Base-by-base conservation (phyloP, 2,113 vertebrate species). In the Thryonomys swinderianus region DNA sequence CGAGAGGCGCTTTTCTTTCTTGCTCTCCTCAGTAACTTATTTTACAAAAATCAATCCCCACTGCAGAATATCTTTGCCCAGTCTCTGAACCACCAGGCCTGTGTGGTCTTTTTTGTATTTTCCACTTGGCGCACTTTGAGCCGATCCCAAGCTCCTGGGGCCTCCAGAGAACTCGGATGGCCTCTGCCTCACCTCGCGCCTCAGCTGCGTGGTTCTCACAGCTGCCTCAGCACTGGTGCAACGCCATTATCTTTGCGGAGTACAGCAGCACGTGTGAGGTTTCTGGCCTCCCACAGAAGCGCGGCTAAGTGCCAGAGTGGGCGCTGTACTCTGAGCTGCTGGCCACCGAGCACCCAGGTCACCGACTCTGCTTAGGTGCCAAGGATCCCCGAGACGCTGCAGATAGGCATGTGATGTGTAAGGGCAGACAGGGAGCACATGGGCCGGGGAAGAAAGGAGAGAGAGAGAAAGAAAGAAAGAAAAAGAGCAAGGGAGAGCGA, bases 301-400 rank as follows among this genome's bases (percentile, higher is more conserved):
- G 80, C 1, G 51, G 88, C 91, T 42, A 42, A 53, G 53, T 7
- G 91, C 80, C 4, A 11, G 71, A 48, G 32, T 16, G 48, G 61
- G 80, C 21, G 62, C 69, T n/a, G 45, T 74, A 62, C 14, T 92
- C 34, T 37, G 37, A 11, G n/a, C 82, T 13, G 85, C 73, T 0
- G 27, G 78, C 53, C 81, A 32, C n/a, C 42, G 30, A 98, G 96
- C 89, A 96, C 94, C 97, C 94, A 90, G 98, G 95, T 97, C 96
- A 95, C 90, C 82, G 45, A 89, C 88, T 97, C 93, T 92, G 69
- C 96, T 91, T 81, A 32, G 90, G 85, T 82, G 96, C 94, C 90
- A 90, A 87, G 32, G 79, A 51, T 83, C 96, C 0, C 0, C 74
- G 83, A 90, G 45, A 80, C 86, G 90, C 27, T 20, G 53, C 66